Evolutionary conservation across 2,888 invertebrate species (phyloP), one percentile per base, ranked within the genome.

Genomic region (Eudasyphora cyanicolor): DNA sequence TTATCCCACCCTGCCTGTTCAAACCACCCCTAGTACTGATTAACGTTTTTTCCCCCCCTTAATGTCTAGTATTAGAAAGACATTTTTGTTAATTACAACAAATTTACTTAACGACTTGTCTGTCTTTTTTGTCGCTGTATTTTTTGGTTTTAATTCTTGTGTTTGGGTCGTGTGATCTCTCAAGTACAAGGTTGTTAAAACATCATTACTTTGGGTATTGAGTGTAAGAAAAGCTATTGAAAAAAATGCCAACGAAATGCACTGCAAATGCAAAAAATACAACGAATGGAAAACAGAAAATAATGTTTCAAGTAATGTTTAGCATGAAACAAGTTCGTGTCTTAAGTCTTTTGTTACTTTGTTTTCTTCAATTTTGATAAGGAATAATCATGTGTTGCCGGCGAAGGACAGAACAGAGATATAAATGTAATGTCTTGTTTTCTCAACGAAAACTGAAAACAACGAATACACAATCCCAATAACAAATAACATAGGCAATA

Each of bases 281-380:
- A 35, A 35, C 32, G 17, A 29, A 69, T 45, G 14, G 29, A 32
- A 17, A 51, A 49, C 49, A 64, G 64, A 64, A 62, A 64, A 64
- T 64, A 64, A 64, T 64, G 64, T 64, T 64, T 64, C 64, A 38
- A 64, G 76, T 71, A 76, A 75, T 80, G 83, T 84, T 82, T 79
- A 79, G 79, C 82, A 79, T 69, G 60, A 73, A 84, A 89, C 89
- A 88, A 88, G 90, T 89, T 89, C 89, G 89, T 89, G 89, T 88
- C 89, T 86, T 85, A 87, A 89, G 89, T 89, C 90, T 89, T 89
- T 90, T 87, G 88, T 87, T n/a, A n/a, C n/a, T 89, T 87, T 82
- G 76, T 76, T 60, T 70, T 54, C 69, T 42, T 75, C 38, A 78
- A 45, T 77, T 64, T 57, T 84, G 76, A 79, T 82, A 82, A 79